phyloP scores from a whole-genome alignment of 2,113 vertebrate species.

The Podilymbus podiceps region DNA sequence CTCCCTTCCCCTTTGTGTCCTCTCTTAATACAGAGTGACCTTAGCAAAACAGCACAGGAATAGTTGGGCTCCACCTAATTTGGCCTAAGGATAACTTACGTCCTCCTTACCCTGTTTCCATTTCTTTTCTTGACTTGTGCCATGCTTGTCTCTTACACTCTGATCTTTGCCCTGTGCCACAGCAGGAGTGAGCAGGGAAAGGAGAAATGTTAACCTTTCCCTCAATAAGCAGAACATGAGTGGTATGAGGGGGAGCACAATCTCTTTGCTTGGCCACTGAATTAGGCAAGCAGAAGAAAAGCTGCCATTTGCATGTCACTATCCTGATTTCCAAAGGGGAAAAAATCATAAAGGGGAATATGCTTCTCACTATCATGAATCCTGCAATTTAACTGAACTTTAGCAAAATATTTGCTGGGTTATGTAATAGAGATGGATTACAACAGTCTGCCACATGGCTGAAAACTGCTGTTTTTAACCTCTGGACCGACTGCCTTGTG shows the following conservation, averaged over 20 bases:
- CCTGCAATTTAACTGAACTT: slow-evolving; percentile 38
- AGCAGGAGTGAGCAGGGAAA: background rate
- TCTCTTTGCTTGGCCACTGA: background rate
- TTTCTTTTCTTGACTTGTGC: background rate
- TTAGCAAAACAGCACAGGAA: background rate
- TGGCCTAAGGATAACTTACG: background rate
- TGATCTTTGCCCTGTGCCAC: background rate
- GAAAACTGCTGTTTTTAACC: slow-evolving; percentile 45
- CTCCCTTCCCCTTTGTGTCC: background rate
- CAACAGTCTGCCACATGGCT: slow-evolving; percentile 24
- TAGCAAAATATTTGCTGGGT: slow-evolving; percentile 49
- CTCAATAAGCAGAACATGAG: background rate
- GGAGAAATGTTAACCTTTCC: background rate
- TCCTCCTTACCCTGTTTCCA: background rate
- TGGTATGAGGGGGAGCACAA: background rate
- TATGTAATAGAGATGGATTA: slow-evolving; percentile 30
- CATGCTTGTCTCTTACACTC: background rate
- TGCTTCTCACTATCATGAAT: background rate
- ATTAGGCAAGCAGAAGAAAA: background rate
- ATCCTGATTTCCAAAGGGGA: background rate
- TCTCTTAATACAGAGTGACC: background rate
- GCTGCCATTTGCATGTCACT: background rate
- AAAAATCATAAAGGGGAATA: background rate
- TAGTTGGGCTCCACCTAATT: background rate
- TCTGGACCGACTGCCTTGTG: background rate